These are phyloP conservation scores for Avahi laniger DNA, from an alignment of 2,797 vertebrate genomes.

Conservation along the genomic window DNA sequence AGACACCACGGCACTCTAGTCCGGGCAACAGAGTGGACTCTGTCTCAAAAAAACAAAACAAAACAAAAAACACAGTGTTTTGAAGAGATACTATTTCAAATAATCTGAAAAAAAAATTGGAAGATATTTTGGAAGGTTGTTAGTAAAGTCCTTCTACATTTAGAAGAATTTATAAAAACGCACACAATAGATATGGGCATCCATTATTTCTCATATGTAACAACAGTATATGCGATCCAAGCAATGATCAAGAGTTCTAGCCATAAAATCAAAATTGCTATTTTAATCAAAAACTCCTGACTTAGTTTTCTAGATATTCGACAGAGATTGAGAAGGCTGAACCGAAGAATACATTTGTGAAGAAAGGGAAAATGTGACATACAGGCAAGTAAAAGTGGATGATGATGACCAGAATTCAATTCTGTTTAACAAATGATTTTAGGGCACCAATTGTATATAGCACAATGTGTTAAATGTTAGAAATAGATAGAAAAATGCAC, in stretches of 20 bases:
- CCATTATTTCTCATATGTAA: background rate
- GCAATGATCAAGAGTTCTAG: background rate
- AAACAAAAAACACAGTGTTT: background rate
- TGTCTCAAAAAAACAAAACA: too few species aligned
- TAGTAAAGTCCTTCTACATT: background rate
- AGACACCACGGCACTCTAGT: too few species aligned
- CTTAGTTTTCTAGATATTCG: background rate
- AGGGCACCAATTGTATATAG: background rate
- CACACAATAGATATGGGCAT: background rate
- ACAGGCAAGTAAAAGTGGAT: background rate
- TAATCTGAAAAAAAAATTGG: background rate
- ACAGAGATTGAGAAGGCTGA: background rate
- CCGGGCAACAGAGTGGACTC: too few species aligned
- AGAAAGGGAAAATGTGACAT: background rate
- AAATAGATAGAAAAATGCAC: background rate
- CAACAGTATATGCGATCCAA: background rate
- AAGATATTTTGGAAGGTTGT: background rate
- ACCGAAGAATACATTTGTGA: background rate
- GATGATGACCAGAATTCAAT: background rate
- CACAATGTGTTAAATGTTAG: background rate
- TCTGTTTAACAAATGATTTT: background rate
- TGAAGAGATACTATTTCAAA: background rate
- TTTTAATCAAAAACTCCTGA: background rate
- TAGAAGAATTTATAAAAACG: background rate
- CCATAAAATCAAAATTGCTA: background rate